Base-by-base conservation (phyloP, 2,888 invertebrate species). In the Stenchaetothrips biformis region DNA sequence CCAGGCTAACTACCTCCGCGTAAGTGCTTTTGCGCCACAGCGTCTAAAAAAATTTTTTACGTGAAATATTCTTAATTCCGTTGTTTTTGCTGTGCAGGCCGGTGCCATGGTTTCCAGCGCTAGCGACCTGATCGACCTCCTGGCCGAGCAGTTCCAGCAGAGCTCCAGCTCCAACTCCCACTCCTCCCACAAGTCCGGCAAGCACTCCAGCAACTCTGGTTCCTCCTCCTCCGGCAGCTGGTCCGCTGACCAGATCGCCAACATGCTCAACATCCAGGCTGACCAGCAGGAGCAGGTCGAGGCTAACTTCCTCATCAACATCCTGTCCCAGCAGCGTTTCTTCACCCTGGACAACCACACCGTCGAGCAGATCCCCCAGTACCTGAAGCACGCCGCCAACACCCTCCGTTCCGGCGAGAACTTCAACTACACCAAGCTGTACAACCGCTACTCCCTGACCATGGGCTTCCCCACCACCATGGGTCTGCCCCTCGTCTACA, bases 401-500 rank as follows among this genome's bases (percentile, higher is more conserved):
- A 83, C 86, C 18, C 84, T 91, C 11, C 86, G 86, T 67, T 84
- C 89, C 11, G 91, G 90, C 79, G 86, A 88, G 77, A 78, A 48
- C 25, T 87, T 89, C 83, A 90, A 91, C 84, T 89, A 89, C 86
- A 91, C 90, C 74, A 92, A 91, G 85, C 87, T 92, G 13, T 84
- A 88, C 67, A 90, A 90, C 83, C 86, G 88, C 78, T 88, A 88
- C 77, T 90, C 92, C 82, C 87, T 91, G 7, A 89, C 89, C 11
- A 86, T 92, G 16, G 90, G 91, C 86, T 91, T 92, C 88, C 92
- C 93, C 3, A 89, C 92, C 21, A 91, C 90, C 81, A 89, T 89
- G 83, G 93, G 93, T 85, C 87, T 92, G 83, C 92, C 93, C 16
- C 92, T 92, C 85, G 86, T 91, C 81, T 92, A 88, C 86, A 90